Evolutionary conservation across 2,888 invertebrate species (phyloP).

Genomic region (Caenorhabditis japonica): DNA sequence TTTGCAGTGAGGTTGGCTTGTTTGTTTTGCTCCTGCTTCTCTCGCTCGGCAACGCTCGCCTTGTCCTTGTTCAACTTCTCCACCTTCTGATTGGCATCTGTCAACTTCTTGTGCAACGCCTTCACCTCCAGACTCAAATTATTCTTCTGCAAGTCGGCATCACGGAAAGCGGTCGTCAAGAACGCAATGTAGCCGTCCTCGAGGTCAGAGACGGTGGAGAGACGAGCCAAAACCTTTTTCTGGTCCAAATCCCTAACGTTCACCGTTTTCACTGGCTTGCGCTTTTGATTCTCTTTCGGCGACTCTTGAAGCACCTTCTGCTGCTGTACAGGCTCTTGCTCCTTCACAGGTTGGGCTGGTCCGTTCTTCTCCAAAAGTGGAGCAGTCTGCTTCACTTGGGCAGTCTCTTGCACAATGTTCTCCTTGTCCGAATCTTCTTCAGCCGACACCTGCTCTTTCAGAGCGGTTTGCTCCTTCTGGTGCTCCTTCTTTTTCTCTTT

Average conservation of each 20-base stretch:
- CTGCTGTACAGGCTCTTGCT: too few relatives aligned
- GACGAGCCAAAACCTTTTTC: constrained; percentile 21
- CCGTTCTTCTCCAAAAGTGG: neutral
- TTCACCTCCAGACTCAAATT: constrained; percentile 27
- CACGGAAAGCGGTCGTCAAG: constrained; percentile 11
- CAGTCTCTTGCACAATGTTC: too few relatives aligned
- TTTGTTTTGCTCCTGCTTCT: constrained; percentile 27
- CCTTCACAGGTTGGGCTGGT: too few relatives aligned
- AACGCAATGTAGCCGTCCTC: constrained; percentile 34
- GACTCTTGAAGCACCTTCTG: neutral
- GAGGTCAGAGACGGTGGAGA: constrained; percentile 11
- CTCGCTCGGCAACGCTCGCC: neutral
- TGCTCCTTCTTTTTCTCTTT: neutral
- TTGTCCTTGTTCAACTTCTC: constrained; percentile 43
- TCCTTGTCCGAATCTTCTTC: constrained; percentile 1
- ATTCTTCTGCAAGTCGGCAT: constrained; percentile 20
- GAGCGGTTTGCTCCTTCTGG: neutral
- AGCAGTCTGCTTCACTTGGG: neutral
- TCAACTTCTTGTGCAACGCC: constrained; percentile 19
- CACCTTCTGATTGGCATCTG: constrained; percentile 4
- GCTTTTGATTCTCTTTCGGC: constrained; percentile 15
- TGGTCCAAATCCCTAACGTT: constrained; percentile 32
- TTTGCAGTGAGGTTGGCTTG: neutral
- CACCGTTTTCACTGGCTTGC: constrained; percentile 15
- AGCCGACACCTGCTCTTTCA: neutral